Base-by-base conservation (phyloP, 1,140 invertebrate genomes). In the Scaptomyza hsui region DNA sequence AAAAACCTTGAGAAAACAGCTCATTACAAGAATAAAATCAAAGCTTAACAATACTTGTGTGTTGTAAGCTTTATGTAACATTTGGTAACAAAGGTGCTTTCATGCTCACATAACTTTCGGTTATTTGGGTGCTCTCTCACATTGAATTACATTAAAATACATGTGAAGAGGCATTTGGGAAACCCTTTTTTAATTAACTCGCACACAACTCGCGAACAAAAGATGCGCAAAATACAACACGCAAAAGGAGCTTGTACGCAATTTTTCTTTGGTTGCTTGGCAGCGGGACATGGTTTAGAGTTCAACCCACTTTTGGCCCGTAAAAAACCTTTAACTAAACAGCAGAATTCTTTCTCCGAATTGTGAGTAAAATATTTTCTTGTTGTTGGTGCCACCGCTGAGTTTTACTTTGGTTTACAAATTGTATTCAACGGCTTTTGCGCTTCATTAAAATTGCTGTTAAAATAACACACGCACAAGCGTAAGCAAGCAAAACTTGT, bases 371-470 rank as follows among this genome's bases (percentile, higher is more conserved):
- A 32, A 24, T 9, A 29, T 59, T 55, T 45, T 32, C 18, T 12
- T 3, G 9, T 29, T 29, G 15, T 35, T 53, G 42, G 13, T 63
- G 45, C 32, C 18, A 51, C 37, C 32, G 55, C 48, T 37, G 59
- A 48, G 35, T 53, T 72, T 60, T 44, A 49, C 60, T 67, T 67
- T 62, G 82, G 77, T 74, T 77, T 86, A 85, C 81, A 85, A 85
- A 85, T 86, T 85, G 81, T 86, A 77, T 81, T 85, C 81, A 81
- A 81, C 81, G 81, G 77, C 88, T 85, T 86, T 86, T 75, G 81
- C 81, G 81, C 81, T 86, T 86, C 82, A 86, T 86, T 86, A 86
- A 86, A 86, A 88, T 88, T 86, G 81, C 82, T 88, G 81, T 88
- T 86, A 88, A 81, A 86, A 86, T 88, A 88, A 88, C 77, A 88